Base-by-base conservation (phyloP, 2,113 vertebrate species). In the Passer montanus region DNA sequence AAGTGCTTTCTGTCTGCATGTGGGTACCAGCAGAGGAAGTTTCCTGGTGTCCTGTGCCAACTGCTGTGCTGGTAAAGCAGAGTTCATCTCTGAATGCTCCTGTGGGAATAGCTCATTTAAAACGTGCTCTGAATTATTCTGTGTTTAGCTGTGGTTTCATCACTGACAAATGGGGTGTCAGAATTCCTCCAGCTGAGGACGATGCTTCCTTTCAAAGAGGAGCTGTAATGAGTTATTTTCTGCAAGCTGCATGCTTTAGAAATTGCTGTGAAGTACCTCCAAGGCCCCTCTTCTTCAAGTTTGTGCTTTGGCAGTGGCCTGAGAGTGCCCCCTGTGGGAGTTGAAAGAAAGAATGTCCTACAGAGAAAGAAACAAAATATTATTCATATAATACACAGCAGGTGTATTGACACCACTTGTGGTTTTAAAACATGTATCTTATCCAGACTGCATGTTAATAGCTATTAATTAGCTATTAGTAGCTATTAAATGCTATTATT, bases 251-350 rank as follows among this genome's bases (percentile, higher is more conserved):
- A 91, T 79, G 55, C 18, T 76, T 56, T 41, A 68, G 39, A 43
- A 74, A 19, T 64, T 69, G 18, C 55, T 49, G 10, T 47, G 60
- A 55, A 84, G 53, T 35, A 70, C n/a, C 47, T 79, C 39, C 35
- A 91, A 93, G 67, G 26, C 39, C 20, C 2, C 15, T 47, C 30
- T 46, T 68, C 66, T 23, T 78, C 28, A 52, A 21, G 43, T 62
- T 23, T 67, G 70, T 64, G 23, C 68, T 93, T 94, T 89, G 60
- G 35, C 66, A 82, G 49, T 56, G 47, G 79, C 91, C 64, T 56
- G 37, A 92, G 60, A 86, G 84, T 84, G 93, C 76, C 90, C 68
- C 35, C 89, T 95, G 46, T 94, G 85, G 80, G 68, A 90, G 47
- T 30, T 74, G 24, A 30, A 43, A 50, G 56, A 74, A 70, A 52